Conservation (phyloP, 2,797 vertebrate genomes). For the Petrocephalus sullivani region DNA sequence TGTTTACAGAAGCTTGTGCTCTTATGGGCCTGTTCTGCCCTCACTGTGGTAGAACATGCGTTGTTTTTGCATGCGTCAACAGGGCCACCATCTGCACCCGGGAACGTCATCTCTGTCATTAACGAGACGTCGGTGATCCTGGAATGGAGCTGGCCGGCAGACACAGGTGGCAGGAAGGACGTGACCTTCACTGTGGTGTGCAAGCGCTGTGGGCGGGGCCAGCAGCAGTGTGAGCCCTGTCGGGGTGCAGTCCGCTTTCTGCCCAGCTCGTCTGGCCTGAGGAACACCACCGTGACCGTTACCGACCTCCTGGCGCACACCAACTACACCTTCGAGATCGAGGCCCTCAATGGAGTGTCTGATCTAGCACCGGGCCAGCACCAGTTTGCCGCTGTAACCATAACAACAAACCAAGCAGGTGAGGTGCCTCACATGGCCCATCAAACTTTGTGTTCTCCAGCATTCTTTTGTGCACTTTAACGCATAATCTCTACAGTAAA, state of each 20-base stretch:
- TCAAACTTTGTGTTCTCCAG: not conserved
- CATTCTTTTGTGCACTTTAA: not conserved
- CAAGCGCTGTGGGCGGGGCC: conserved; percentile 73
- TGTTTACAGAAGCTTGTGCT: not conserved
- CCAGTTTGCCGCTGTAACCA: conserved; percentile 86
- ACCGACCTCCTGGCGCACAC: conserved; percentile 91
- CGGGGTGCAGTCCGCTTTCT: conserved; percentile 81
- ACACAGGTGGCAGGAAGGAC: conserved; percentile 84
- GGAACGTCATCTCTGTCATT: conserved; percentile 96
- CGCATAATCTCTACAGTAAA: not conserved
- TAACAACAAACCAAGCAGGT: conserved; percentile 98
- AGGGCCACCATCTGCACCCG: conserved; percentile 89
- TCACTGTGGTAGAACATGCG: not conserved
- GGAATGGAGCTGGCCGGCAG: conserved; percentile 95
- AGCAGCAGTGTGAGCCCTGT: conserved; percentile 77
- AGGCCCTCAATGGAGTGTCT: conserved; percentile 86
- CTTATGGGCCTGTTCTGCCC: not conserved
- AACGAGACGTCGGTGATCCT: conserved; percentile 97
- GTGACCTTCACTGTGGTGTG: conserved; percentile 87
- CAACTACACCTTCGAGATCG: conserved; percentile 97
- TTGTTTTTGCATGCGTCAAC: conserved; percentile 9
- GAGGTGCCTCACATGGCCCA: conserved; percentile 42
- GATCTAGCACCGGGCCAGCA: conserved; percentile 66
- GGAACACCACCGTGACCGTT: conserved; percentile 89
- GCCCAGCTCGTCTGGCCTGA: conserved; percentile 76